Percentiles rank a stretch among this genome's conserved stretches.
phyloP scores from a whole-genome alignment of 2,113 vertebrate genomes.

The Boulengeromyrus knoepffleri region DNA sequence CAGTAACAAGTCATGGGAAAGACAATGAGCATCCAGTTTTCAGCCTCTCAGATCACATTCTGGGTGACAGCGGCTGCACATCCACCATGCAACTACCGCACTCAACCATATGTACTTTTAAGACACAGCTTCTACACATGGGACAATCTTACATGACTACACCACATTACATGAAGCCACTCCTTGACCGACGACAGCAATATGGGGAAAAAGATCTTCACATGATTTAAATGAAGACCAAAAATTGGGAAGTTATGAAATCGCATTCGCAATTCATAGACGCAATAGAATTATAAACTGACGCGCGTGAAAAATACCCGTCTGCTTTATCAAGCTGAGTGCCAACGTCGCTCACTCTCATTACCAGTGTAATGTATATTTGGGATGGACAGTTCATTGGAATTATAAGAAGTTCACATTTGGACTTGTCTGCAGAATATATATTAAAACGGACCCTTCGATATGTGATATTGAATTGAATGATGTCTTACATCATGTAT shows the following conservation, averaged over 20 bases:
- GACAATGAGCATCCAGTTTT: background rate
- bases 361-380: background rate
- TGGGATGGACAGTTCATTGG: background rate
- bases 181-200: background rate
- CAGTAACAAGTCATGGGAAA: background rate
- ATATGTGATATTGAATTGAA: background rate
- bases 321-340: background rate
- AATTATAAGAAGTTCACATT: background rate
- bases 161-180: background rate
- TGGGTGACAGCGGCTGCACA: background rate
- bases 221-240: background rate
- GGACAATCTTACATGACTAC: background rate
- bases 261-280: background rate
- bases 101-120: background rate
- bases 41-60: background rate
- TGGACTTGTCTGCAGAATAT: background rate
- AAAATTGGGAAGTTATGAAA: background rate
- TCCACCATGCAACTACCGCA: background rate
- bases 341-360: background rate
- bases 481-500: background rate
- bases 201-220: background rate
- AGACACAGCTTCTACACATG: background rate
- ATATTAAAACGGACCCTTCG: background rate
- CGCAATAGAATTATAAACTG: background rate
- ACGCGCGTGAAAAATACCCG: background rate